Percentiles rank a stretch among this genome's conserved stretches.
These are phyloP conservation scores for Parnassius mnemosyne DNA, from an alignment of 2,888 invertebrate species.

Conservation along the genomic window DNA sequence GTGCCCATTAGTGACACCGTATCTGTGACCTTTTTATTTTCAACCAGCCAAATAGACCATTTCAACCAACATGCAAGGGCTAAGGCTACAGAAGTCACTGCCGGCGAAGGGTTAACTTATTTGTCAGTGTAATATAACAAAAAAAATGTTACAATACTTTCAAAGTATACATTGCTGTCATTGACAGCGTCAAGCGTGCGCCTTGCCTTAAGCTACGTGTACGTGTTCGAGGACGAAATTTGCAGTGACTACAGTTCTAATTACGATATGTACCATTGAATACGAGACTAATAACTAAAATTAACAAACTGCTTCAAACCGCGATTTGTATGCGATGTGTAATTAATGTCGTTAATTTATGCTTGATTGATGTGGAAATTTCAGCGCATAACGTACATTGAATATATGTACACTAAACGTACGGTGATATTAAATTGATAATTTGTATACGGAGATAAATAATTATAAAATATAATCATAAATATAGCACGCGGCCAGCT, in stretches of 20 bases:
- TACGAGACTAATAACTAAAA: conserved; percentile 13
- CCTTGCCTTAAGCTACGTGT: not conserved
- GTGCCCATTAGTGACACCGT: no score
- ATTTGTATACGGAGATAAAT: no score
- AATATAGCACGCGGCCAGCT: no score
- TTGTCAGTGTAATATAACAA: no score
- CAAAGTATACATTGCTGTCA: not conserved
- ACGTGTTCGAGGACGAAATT: conserved; percentile 2
- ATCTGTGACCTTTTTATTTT: no score
- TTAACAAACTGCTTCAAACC: not conserved
- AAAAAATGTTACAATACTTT: not conserved
- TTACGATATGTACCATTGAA: not conserved
- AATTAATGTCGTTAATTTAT: conserved; percentile 6
- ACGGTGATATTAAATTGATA: no score
- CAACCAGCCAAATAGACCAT: no score
- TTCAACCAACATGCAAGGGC: no score
- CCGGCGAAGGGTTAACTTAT: no score
- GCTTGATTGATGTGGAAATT: conserved; percentile 16
- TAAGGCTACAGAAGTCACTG: no score
- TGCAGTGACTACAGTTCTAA: not conserved
- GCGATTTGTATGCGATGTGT: not conserved
- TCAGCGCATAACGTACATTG: not conserved
- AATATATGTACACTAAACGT: not conserved
- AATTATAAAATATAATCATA: no score
- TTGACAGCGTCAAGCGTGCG: not conserved